Evolutionary conservation across 2,113 vertebrate genomes (phyloP).

Genomic region (Aix galericulata): DNA sequence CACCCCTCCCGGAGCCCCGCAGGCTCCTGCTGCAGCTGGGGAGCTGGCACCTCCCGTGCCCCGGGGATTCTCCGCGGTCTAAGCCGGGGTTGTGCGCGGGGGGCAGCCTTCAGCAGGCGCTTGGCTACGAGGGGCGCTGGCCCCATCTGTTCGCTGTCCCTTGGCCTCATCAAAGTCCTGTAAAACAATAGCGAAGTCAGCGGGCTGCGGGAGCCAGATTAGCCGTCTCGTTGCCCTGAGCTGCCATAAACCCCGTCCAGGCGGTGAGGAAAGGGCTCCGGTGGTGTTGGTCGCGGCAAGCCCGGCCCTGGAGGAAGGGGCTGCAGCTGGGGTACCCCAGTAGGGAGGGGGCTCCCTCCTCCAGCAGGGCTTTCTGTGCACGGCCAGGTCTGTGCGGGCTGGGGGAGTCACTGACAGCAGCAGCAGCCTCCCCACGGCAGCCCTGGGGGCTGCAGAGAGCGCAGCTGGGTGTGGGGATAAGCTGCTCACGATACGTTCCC

Average conservation of each 20-base stretch:
- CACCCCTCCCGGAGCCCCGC: too few relatives aligned
- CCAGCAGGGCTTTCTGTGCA: neutral
- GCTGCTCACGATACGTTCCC: neutral
- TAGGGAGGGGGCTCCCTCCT: neutral
- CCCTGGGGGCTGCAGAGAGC: neutral
- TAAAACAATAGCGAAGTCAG: neutral
- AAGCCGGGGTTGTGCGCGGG: rapidly evolving
- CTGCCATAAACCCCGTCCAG: neutral
- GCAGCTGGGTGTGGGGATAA: too few relatives aligned
- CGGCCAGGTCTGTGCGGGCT: neutral
- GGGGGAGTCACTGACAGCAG: neutral
- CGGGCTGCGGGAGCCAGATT: neutral
- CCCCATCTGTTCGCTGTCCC: conserved; percentile 16
- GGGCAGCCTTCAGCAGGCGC: neutral
- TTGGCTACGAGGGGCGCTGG: neutral
- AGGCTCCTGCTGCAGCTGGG: neutral
- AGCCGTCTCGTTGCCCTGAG: neutral
- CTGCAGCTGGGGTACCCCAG: neutral
- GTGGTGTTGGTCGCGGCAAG: neutral
- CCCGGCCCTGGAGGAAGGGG: neutral
- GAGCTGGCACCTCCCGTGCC: neutral
- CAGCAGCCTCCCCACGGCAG: neutral
- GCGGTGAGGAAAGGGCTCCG: neutral
- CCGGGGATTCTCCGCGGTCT: neutral
- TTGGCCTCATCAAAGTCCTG: neutral